These are phyloP conservation scores for Toxotes chatareus DNA, from an alignment of 2,113 vertebrate species.

Conservation along the genomic window DNA sequence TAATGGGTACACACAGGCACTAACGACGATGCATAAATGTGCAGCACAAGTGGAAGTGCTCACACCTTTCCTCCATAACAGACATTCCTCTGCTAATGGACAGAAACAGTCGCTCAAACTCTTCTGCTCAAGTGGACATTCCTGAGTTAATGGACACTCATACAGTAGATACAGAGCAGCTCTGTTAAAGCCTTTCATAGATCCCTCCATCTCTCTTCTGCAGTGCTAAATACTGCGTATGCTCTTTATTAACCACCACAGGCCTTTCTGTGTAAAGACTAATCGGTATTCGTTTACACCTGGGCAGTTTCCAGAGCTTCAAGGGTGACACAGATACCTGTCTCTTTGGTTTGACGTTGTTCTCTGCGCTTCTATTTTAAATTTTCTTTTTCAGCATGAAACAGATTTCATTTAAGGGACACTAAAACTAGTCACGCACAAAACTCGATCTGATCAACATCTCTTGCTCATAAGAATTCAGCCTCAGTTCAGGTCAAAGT, in stretches of 20 bases:
- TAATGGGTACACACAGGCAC: conserved; percentile 39
- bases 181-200: conserved; percentile 10
- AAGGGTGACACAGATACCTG: too few relatives aligned
- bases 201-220: not conserved
- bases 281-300: too few relatives aligned
- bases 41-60: conserved; percentile 18
- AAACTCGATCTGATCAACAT: too few relatives aligned
- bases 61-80: conserved; percentile 48
- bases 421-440: too few relatives aligned
- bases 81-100: conserved; percentile 12
- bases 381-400: too few relatives aligned
- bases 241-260: not conserved
- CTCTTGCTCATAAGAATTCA: too few relatives aligned
- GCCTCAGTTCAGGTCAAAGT: not conserved
- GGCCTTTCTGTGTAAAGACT: too few relatives aligned
- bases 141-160: conserved; percentile 42
- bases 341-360: too few relatives aligned
- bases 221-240: not conserved
- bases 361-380: not conserved
- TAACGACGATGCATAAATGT: not conserved
- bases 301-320: not conserved
- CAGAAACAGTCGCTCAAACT: conserved; percentile 3
- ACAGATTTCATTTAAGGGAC: too few relatives aligned
- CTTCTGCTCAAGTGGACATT: conserved; percentile 23
- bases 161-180: not conserved